phyloP scores from a whole-genome alignment of 2,113 vertebrate genomes.

The Narcine bancroftii region DNA sequence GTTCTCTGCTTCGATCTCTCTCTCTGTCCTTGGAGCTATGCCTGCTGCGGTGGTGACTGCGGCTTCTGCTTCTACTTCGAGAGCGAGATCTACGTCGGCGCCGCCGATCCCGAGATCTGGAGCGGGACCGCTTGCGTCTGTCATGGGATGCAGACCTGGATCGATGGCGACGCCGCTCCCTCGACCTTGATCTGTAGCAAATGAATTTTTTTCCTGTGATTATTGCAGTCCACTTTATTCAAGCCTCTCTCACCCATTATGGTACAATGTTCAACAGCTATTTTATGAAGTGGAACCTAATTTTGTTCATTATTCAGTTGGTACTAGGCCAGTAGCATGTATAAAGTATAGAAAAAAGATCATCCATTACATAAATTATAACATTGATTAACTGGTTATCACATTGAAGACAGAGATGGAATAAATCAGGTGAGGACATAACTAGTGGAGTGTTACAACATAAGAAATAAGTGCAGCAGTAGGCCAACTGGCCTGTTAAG shows the following conservation, averaged over 20 bases:
- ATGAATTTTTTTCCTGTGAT: not conserved
- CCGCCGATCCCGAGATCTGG: slow-evolving; percentile 65
- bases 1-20: slow-evolving; percentile 41
- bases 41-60: slow-evolving; percentile 65
- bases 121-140: slow-evolving; percentile 65
- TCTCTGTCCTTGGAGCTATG: slow-evolving; percentile 68
- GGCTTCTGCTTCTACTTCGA: slow-evolving; percentile 62
- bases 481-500: too few relatives aligned
- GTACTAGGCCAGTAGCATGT: not conserved
- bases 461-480: too few relatives aligned
- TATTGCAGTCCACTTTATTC: not conserved
- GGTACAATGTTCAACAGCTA: not conserved
- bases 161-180: slow-evolving; percentile 60
- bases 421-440: too few relatives aligned
- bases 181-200: slow-evolving; percentile 59
- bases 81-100: slow-evolving; percentile 63
- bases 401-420: too few relatives aligned
- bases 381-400: too few relatives aligned
- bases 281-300: not conserved
- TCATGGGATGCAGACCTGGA: slow-evolving; percentile 67
- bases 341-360: not conserved
- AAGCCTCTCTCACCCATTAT: not conserved
- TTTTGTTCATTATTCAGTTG: not conserved
- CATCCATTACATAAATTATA: not conserved
- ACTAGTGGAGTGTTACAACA: too few relatives aligned